Evolutionary conservation across 2,113 vertebrate species (phyloP), one percentile per base, ranked within the genome.

Genomic region (Natator depressus): DNA sequence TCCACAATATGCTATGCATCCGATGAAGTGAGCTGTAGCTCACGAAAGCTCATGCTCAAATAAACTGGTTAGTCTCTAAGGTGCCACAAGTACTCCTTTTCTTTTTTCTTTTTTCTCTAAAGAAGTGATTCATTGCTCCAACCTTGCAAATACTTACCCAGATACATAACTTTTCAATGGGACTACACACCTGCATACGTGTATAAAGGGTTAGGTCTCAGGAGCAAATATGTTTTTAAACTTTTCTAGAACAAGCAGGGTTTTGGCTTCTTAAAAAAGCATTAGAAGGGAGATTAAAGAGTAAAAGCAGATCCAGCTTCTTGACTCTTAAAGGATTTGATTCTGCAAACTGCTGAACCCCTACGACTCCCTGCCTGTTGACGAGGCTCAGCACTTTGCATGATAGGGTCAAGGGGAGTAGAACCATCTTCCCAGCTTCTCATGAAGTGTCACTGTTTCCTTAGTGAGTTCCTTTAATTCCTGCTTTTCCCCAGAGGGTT

Each of bases 151-250:
- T 54, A 25, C 31, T 51, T 2, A 1, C 25, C 13, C 72, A n/a
- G 10, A 0, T 0, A 1, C 1, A 53, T 1, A 0, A 2, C 0
- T 20, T 69, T 69, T 69, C 65, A 69, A 10, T 69, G 14, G 35
- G 35, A n/a, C 25, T 78, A 46, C 42, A 14, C 24, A 4, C 25
- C 16, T 14, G 42, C 25, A 14, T 47, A 78, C 6, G 24, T 46
- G 42, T 14, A 47, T 29, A 47, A 46, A 29, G 75, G 25, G 12
- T 78, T 47, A 47, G 11, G 6, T 47, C 42, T 78, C 75, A 29
- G 42, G 25, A 47, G 25, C 42, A 78, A 78, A 47, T 27, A 78
- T 3, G 7, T 78, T 46, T 78, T 78, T 24, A 8, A 20, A 47
- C 13, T 78, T 27, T 47, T 47, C 75, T 78, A 25, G 13, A 78